Evolutionary conservation across 2,113 vertebrate genomes (phyloP).

Genomic region (Glaucidium brasilianum): DNA sequence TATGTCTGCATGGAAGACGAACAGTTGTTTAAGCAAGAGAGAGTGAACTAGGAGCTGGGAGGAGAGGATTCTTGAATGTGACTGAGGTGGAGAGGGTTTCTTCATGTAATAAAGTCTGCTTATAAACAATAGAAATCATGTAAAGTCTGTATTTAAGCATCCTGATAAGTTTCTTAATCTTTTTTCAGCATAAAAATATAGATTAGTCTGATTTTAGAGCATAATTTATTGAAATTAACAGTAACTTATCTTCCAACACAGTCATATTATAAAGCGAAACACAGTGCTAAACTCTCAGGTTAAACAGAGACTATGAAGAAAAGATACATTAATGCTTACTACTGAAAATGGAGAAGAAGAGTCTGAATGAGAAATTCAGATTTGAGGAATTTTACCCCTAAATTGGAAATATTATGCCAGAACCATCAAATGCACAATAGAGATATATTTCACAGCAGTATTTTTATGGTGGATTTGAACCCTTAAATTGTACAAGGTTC

Average conservation of each 20-base stretch:
- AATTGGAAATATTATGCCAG: not conserved
- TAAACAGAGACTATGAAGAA: not conserved
- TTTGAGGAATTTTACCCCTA: not conserved
- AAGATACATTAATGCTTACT: not conserved
- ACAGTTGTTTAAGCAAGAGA: not conserved
- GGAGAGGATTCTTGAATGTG: not conserved
- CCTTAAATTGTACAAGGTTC: not conserved
- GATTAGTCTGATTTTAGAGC: not conserved
- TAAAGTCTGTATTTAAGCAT: constrained; percentile 6
- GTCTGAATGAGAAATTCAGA: not conserved
- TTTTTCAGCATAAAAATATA: not conserved
- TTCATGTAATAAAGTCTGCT: not conserved
- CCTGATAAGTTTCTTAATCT: not conserved
- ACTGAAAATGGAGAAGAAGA: not conserved
- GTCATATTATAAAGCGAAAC: not conserved
- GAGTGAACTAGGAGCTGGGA: not conserved
- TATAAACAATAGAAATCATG: not conserved
- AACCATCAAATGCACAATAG: not conserved
- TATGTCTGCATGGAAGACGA: not conserved
- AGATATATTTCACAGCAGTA: not conserved
- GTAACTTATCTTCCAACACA: not conserved
- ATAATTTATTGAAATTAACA: not conserved
- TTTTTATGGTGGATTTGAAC: not conserved
- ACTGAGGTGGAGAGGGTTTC: not conserved
- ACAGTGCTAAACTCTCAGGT: not conserved